Evolutionary conservation across 2,888 invertebrate genomes (phyloP).

Genomic region (Chrysotoxum bicinctum): DNA sequence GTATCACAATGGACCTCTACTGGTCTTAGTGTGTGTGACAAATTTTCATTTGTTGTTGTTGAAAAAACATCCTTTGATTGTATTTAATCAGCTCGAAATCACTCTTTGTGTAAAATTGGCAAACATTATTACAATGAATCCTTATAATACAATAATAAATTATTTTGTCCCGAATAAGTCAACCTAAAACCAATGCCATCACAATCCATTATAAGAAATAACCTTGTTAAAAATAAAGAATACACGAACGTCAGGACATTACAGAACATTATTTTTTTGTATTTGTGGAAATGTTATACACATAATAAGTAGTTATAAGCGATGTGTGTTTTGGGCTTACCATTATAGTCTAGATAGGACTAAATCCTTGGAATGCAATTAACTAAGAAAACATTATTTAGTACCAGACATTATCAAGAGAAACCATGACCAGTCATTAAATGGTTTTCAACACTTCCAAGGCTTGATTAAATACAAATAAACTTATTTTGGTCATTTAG

Average conservation of each 20-base stretch:
- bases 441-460: conserved; percentile 19
- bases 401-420: background rate
- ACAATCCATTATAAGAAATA: conserved; percentile 7
- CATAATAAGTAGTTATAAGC: background rate
- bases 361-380: conserved; percentile 21
- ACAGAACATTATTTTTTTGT: background rate
- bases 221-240: conserved; percentile 6
- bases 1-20: too few species aligned
- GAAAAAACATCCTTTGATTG: too few species aligned
- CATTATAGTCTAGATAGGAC: background rate
- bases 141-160: conserved; percentile 22
- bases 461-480: conserved; percentile 26
- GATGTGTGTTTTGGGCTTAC: background rate
- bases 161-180: conserved; percentile 30
- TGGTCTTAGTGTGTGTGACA: too few species aligned
- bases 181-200: background rate
- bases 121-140: conserved; percentile 6
- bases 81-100: background rate
- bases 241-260: background rate
- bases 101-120: background rate
- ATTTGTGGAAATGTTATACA: background rate
- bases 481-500: conserved; percentile 33
- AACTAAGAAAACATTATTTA: background rate
- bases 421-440: conserved; percentile 19
- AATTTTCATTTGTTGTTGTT: too few species aligned